Percentiles rank a stretch among this genome's conserved stretches.
These are phyloP conservation scores for Venusia cambrica DNA, from an alignment of 2,888 invertebrate genomes.

Conservation along the genomic window DNA sequence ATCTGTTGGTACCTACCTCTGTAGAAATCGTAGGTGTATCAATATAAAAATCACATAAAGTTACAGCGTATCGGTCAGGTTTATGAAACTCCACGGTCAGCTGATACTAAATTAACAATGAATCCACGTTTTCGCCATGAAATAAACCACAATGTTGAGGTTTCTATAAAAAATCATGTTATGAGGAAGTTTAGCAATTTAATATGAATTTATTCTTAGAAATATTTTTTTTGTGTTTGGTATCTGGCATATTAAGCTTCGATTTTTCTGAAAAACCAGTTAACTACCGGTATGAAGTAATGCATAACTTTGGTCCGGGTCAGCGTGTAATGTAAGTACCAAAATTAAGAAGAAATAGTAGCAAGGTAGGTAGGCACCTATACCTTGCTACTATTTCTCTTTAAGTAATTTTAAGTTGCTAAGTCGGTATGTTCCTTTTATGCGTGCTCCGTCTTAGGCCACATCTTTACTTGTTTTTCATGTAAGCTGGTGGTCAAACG, in stretches of 20 bases:
- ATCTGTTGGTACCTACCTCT: conserved; percentile 45
- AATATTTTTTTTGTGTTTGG: conserved; percentile 32
- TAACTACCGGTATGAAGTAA: conserved; percentile 46
- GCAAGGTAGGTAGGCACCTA: conserved; percentile 2
- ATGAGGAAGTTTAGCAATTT: conserved; percentile 40
- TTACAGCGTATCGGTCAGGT: conserved; percentile 41
- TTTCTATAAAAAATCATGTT: conserved; percentile 34
- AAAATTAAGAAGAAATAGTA: no score
- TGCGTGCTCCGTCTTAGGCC: no score
- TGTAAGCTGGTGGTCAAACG: no score
- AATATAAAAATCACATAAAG: conserved; percentile 43
- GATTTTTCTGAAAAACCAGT: no score
- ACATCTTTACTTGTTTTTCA: no score
- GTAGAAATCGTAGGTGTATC: conserved; percentile 39
- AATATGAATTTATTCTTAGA: conserved; percentile 39
- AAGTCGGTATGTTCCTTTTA: no score
- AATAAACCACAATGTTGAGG: conserved; percentile 33
- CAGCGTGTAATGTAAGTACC: conserved; percentile 48
- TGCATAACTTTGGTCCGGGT: conserved; percentile 40
- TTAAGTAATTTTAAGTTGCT: no score
- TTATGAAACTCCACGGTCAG: conserved; percentile 41
- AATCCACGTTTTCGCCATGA: conserved; percentile 41
- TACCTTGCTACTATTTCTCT: background rate
- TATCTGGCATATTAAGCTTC: conserved; percentile 26
- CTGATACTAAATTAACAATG: conserved; percentile 42